Percentiles rank a stretch among this genome's conserved stretches.
Conservation (phyloP, 2,113 vertebrate genomes). For the Gymnarchus niloticus region DNA sequence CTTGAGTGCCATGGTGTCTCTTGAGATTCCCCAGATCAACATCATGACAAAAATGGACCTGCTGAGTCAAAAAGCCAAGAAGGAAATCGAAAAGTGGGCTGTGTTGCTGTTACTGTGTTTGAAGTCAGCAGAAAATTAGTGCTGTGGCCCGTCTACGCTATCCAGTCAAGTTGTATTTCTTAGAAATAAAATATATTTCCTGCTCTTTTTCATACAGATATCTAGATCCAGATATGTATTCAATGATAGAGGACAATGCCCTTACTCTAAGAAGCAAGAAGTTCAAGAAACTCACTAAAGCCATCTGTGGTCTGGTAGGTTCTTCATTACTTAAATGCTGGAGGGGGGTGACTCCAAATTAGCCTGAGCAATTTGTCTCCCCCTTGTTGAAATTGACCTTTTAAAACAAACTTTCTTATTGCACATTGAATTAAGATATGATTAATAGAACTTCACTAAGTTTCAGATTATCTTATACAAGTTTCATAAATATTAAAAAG, state of each 20-base stretch:
- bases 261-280: constrained; percentile 73
- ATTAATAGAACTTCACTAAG: background rate
- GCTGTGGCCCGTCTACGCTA: background rate
- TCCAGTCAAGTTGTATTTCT: background rate
- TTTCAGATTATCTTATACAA: no score
- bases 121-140: background rate
- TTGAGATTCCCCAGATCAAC: constrained; percentile 93
- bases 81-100: constrained; percentile 92
- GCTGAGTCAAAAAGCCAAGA: constrained; percentile 87
- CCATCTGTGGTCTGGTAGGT: constrained; percentile 87
- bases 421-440: background rate
- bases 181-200: background rate
- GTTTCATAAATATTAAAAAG: no score
- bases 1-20: constrained; percentile 86
- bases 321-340: background rate
- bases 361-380: background rate
- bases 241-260: constrained; percentile 81
- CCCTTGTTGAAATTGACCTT: background rate
- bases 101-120: background rate
- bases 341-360: background rate
- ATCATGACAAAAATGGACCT: constrained; percentile 99
- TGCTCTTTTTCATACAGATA: constrained; percentile 63
- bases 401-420: no score
- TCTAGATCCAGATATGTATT: constrained; percentile 96
- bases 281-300: constrained; percentile 87